Evolutionary conservation across 2,888 invertebrate species (phyloP), one percentile per base, ranked within the genome.

Genomic region (Zaprionus obscuricornis): DNA sequence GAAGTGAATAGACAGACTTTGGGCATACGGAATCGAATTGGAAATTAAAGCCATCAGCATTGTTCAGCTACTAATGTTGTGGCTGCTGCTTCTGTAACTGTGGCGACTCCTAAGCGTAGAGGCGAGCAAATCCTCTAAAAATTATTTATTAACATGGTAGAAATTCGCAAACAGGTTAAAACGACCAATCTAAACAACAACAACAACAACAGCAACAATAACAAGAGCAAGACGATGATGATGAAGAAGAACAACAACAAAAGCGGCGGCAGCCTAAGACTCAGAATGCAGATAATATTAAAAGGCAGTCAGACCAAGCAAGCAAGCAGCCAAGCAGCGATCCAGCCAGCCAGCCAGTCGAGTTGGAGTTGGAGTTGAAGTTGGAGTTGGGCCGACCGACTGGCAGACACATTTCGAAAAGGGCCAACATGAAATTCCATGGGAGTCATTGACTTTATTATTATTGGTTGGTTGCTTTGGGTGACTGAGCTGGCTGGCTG

Each of bases 101-200:
- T 66, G 58, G 71, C 63, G 54, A 51, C 55, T 67, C 52, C 68
- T 55, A 63, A 64, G 63, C 62, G 33, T 55, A 31, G n/a, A n/a
- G n/a, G n/a, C 55, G 45, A 43, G 60, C 76, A 79, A 84, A 84
- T 86, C 87, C 87, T 84, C 84, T 86, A 87, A 88, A 88, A 88
- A 88, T 88, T 88, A 88, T 88, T 88, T 88, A 88, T 88, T 88
- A 88, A 87, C 84, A 87, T 82, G 85, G 85, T 78, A 81, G 76
- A 86, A 81, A 85, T 86, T 84, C 79, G 82, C 76, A 88, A 88
- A 88, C 88, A 88, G 88, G 88, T 88, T 88, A 87, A 87, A 87
- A 58, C 81, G 81, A 67, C 67, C 77, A 86, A 85, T 81, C 81
- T 84, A 81, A 82, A 72, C 85, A 81, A 68, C 72, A 72, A 76